Evolutionary conservation across 2,113 vertebrate species (phyloP), one percentile per base, ranked within the genome.

Genomic region (Oncorhynchus mykiss): DNA sequence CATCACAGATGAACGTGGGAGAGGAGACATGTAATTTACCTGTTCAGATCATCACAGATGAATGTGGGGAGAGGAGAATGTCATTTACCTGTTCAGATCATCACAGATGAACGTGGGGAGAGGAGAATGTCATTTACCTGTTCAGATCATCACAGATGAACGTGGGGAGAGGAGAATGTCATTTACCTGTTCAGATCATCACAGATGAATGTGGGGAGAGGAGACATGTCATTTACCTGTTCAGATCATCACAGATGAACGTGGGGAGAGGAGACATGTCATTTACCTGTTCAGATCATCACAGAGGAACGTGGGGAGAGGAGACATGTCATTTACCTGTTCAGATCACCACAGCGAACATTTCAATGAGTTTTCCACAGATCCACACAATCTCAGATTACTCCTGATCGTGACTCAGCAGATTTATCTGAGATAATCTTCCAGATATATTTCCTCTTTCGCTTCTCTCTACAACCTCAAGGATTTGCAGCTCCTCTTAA

Each of bases 341-440:
- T 57, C 51, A 57, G 18, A 81, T 81, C 86, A 88, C 4, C 83
- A 72, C 75, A 72, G 65, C 78, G 78, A 70, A 14, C 13, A 18
- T 57, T 57, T 20, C 5, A 88, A 88, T 82, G 83, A 86, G 78
- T 88, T 91, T 91, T 88, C 80, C 84, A 85, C 24, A 75, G 73
- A 88, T 83, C 78, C 65, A 75, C 71, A 54, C 62, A 77, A 57
- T 79, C 74, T 78, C 34, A 22, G 59, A 39, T 80, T 75, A 79
- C 76, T 71, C 48, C 74, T 57, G n/a, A 80, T 68, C 70, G 4
- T 73, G 39, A 24, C 34, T 6, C 54, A 34, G 74, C 68, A 73
- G 78, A 84, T 88, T 83, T 80, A 82, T 80, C 73, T 66, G 27
- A 31, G 69, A 75, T 84, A 71, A 79, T 79, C 60, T 75, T 18